Evolutionary conservation across 2,888 invertebrate genomes (phyloP).

Genomic region (Nebria brevicollis): DNA sequence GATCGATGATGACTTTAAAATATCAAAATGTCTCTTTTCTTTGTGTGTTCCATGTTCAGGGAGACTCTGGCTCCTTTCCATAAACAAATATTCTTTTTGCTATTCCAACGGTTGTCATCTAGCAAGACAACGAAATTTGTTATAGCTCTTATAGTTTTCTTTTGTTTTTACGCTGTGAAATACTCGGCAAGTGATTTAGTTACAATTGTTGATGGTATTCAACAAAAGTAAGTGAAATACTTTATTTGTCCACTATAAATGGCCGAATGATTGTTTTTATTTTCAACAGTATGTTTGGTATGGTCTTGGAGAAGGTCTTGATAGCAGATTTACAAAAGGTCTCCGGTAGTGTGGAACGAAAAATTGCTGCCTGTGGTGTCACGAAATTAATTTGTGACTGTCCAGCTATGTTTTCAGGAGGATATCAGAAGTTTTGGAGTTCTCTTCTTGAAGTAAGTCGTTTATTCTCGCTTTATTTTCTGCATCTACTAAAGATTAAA

Average conservation of each 20-base stretch:
- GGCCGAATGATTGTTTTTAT: conserved; percentile 33
- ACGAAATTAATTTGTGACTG: conserved; percentile 85
- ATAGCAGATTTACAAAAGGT: conserved; percentile 89
- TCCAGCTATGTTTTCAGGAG: conserved; percentile 72
- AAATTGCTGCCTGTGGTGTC: conserved; percentile 91
- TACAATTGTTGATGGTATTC: conserved; percentile 84
- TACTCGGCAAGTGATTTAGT: conserved; percentile 81
- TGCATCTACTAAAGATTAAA: too few species aligned
- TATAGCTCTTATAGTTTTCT: conserved; percentile 89
- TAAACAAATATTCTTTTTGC: conserved; percentile 87
- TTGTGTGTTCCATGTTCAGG: conserved; percentile 61
- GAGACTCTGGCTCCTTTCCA: conserved; percentile 78
- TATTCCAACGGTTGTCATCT: conserved; percentile 93
- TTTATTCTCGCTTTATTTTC: too few species aligned
- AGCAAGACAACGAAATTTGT: conserved; percentile 97
- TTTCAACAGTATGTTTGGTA: conserved; percentile 85
- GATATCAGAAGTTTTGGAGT: conserved; percentile 74
- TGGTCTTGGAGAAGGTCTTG: conserved; percentile 92
- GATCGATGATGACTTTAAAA: conserved; percentile 21
- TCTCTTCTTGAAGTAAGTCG: conserved; percentile 67
- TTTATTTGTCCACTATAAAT: conserved; percentile 24
- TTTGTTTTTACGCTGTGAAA: conserved; percentile 85
- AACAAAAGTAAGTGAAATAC: conserved; percentile 74
- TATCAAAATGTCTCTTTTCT: conserved; percentile 39
- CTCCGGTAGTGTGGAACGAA: conserved; percentile 82